phyloP scores from a whole-genome alignment of 2,888 invertebrate species.

The Resseliella maxima region DNA sequence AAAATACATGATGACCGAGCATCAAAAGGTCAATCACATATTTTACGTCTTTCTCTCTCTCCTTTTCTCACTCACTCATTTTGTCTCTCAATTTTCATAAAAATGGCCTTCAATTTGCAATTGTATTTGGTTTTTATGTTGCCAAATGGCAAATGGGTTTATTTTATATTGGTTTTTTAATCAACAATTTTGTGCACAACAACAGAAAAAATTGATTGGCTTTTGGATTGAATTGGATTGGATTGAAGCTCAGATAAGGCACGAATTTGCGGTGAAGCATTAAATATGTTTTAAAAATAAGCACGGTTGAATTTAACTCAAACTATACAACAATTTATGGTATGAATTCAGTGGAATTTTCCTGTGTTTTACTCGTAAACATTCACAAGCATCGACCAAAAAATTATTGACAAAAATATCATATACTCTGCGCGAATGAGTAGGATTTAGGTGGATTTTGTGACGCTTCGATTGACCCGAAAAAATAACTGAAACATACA shows the following conservation, averaged over 20 bases:
- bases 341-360: constrained; percentile 7
- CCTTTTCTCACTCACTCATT: too few species aligned
- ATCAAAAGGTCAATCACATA: not conserved
- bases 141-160: too few species aligned
- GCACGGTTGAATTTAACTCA: not conserved
- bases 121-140: too few species aligned
- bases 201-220: not conserved
- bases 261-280: not conserved
- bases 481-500: not conserved
- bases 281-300: not conserved
- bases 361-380: not conserved
- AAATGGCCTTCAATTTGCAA: too few species aligned
- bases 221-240: not conserved
- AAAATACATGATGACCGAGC: not conserved
- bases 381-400: not conserved
- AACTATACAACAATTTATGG: not conserved
- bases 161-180: not conserved
- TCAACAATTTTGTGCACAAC: not conserved
- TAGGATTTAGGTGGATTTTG: not conserved
- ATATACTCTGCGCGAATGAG: not conserved
- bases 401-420: not conserved
- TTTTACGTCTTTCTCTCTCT: not conserved
- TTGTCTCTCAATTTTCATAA: too few species aligned
- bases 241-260: not conserved
- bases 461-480: constrained; percentile 10